Percentiles rank a stretch among this genome's conserved stretches.
phyloP scores from a whole-genome alignment of 2,797 vertebrate genomes.

The Tokudaia muenninki region DNA sequence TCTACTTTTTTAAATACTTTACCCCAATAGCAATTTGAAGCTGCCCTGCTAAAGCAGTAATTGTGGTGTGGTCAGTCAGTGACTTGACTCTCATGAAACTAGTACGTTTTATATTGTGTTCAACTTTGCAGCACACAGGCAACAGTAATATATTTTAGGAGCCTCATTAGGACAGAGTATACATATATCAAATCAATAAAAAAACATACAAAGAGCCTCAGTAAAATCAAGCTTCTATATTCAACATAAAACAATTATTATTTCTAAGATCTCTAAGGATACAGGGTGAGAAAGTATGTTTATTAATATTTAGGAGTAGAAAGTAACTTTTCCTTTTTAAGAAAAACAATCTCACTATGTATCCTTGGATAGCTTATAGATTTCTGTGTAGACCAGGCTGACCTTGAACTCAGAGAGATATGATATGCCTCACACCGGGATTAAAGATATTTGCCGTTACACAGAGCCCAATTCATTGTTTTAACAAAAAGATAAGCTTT shows the following conservation, averaged over 20 bases:
- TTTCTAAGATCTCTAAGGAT: not conserved
- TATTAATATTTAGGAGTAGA: not conserved
- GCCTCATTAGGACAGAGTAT: not conserved
- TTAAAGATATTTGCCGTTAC: not conserved
- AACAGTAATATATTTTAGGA: conserved; percentile 5
- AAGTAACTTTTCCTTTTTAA: not conserved
- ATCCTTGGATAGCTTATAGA: not conserved
- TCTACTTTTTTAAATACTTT: not conserved
- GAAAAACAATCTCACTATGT: not conserved
- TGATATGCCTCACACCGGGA: too few species aligned
- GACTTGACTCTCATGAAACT: not conserved
- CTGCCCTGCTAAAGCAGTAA: not conserved
- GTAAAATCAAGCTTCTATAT: not conserved
- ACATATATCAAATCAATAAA: not conserved
- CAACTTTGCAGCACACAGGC: not conserved
- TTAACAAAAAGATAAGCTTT: not conserved
- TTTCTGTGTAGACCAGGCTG: not conserved
- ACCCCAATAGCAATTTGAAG: not conserved
- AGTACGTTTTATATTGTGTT: not conserved
- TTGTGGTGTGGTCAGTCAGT: not conserved
- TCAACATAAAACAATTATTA: not conserved
- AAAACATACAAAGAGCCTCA: not conserved
- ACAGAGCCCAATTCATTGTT: not conserved
- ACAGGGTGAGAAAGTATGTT: not conserved
- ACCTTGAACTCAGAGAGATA: not conserved